Base-by-base conservation (phyloP, 2,888 invertebrate species). In the Eutolmus rufibarbis region DNA sequence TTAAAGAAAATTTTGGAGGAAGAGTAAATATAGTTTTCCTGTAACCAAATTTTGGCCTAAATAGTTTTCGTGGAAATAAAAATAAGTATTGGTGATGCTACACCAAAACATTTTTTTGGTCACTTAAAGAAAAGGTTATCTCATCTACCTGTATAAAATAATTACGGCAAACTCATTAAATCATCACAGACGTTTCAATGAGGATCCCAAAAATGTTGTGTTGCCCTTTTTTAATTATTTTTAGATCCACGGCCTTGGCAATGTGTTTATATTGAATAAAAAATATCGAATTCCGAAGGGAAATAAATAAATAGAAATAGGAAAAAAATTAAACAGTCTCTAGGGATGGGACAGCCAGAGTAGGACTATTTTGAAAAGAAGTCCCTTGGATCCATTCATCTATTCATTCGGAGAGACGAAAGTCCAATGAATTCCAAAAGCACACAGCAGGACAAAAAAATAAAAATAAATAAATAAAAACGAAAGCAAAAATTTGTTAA, bases 401-500 rank as follows among this genome's bases (percentile, higher is more conserved):
- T 76, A 76, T 76, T 76, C 76, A 76, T 40, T 37, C 40, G 8
- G 37, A 40, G 34, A 28, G 76, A 76, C 19, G 37, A 76, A 76
- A 76, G 76, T 76, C 37, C 34, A 34, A 76, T 76, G 76, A 76
- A 76, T 76, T 76, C 40, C 23, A 66, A 66, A 66, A 23, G 66
- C 66, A 28, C 66, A 66, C 66, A 23, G 66, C 5, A 66, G 23
- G 28, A 66, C 51, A 19, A 28, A 66, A 57, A 28, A 66, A 66
- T 46, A 66, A 40, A 40, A 40, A 40, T 40, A 40, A 28, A 66
- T 23, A 28, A 66, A 66, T 46, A 66, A 66, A 66, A 66, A 19
- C 66, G 66, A 66, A 66, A 23, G 66, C 66, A 28, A 66, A 51
- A 66, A 66, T 82, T 82, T 82, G 82, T 82, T 57, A 82, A 82